Evolutionary conservation across 2,113 vertebrate species (phyloP), one percentile per base, ranked within the genome.

Genomic region (Gymnogyps californianus): DNA sequence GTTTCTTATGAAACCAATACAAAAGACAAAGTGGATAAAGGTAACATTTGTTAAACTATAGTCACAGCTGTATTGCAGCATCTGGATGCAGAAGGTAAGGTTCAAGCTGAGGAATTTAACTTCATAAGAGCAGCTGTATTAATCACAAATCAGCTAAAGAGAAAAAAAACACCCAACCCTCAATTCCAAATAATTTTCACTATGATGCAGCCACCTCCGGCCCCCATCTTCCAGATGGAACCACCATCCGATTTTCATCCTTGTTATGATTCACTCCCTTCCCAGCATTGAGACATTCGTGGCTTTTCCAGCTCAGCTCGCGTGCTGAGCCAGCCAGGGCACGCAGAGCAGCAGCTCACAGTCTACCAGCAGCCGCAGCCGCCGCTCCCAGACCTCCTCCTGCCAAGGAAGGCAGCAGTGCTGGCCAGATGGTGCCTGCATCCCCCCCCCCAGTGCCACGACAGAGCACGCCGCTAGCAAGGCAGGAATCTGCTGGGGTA

Each of bases 381-480:
- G 24, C 51, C 1, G 0, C 15, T 69, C 32, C 26, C 32, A 51
- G 74, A 51, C n/a, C 46, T 78, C 19, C 51, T 82, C 47, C 32
- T 78, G 64, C 67, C 72, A 34, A 46, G 44, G 25, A 71, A 29
- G 47, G 64, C 76, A 67, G 80, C 51, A 62, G 42, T 7, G 0
- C 20, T 19, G 46, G 17, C 19, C 80, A 58, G 32, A n/a, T 8
- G 42, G 55, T 76, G 52, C 55, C 74, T 47, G 32, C 31, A 19
- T 26, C 28, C 24, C 7, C 18, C 18, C 24, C 20, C 47, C 47
- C 36, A 66, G 38, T 0, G 1, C 31, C 0, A 0, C 75, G 9
- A 3, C 0, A 3, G 82, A 80, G n/a, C 79, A 29, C 1, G 0
- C 54, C 1, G 4, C 46, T 16, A 8, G 47, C 20, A 14, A 58